These are phyloP conservation scores for Euspilapteryx auroguttella DNA, from an alignment of 2,888 invertebrate species.

Conservation along the genomic window DNA sequence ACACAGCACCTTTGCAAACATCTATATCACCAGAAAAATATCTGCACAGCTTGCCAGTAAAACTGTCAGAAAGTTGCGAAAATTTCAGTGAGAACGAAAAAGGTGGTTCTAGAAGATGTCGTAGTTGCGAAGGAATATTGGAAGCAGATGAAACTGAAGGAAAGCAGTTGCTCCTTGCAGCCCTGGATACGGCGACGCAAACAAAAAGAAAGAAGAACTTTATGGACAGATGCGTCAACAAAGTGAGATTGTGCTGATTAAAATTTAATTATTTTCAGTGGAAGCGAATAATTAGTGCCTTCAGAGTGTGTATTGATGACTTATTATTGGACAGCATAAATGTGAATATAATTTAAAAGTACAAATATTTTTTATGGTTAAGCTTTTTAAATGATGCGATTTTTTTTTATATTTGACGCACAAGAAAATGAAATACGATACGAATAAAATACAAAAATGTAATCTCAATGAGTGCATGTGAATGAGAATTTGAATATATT, in stretches of 20 bases:
- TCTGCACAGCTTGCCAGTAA: conserved; percentile 41
- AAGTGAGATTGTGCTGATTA: conserved; percentile 73
- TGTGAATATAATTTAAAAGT: conserved; percentile 46
- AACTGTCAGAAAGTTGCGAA: conserved; percentile 41
- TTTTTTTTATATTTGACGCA: conserved; percentile 4
- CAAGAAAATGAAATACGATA: neutral
- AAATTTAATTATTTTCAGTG: too few relatives aligned
- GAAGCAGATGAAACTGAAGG: conserved; percentile 58
- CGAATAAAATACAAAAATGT: conserved; percentile 17
- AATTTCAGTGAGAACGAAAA: conserved; percentile 28
- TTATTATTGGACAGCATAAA: conserved; percentile 49
- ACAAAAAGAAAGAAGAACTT: conserved; percentile 76
- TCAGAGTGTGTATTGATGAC: conserved; percentile 28
- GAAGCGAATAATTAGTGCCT: conserved; percentile 17
- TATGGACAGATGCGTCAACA: conserved; percentile 83
- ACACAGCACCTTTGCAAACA: conserved; percentile 28
- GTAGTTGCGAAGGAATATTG: conserved; percentile 66
- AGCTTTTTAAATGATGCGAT: conserved; percentile 2
- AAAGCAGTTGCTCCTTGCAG: conserved; percentile 57
- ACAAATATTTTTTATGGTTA: conserved; percentile 37
- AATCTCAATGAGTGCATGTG: conserved; percentile 53
- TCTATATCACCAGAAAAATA: conserved; percentile 39
- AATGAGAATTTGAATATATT: conserved; percentile 9
- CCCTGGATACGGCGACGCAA: conserved; percentile 59
- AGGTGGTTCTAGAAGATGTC: conserved; percentile 47